Conservation (phyloP, 2,797 vertebrate genomes). For the Acomys russatus region DNA sequence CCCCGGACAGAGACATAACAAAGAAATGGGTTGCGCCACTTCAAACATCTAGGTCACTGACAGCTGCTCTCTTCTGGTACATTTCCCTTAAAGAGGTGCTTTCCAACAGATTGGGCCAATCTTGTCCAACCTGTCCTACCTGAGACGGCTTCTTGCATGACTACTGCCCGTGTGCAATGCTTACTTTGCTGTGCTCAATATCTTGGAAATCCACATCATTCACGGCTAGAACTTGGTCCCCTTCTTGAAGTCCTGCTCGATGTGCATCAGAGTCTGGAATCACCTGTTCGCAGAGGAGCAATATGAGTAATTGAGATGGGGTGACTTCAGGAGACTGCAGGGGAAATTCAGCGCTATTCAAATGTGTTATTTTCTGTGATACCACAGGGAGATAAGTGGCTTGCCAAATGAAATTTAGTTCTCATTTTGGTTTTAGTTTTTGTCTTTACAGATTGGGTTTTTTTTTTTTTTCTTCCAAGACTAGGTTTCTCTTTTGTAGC, state of each 20-base stretch:
- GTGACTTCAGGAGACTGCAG: conserved; percentile 45
- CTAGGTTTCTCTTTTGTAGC: background rate
- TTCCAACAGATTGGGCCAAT: conserved; percentile 32
- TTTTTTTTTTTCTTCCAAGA: background rate
- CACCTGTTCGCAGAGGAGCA: conserved; percentile 89
- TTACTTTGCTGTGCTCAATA: conserved; percentile 98
- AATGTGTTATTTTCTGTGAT: conserved; percentile 4
- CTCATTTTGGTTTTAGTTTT: background rate
- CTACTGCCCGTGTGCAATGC: conserved; percentile 54
- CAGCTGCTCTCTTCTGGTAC: background rate
- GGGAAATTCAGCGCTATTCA: conserved; percentile 41
- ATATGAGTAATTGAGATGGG: background rate
- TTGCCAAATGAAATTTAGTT: conserved; percentile 22
- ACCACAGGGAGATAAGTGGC: background rate
- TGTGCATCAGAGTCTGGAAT: conserved; percentile 98
- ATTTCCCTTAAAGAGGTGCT: conserved; percentile 34
- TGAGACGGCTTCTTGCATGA: conserved; percentile 20
- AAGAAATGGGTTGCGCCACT: conserved; percentile 27
- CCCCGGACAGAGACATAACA: conserved; percentile 4
- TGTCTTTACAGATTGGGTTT: background rate
- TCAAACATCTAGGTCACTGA: conserved; percentile 35
- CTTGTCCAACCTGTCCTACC: conserved; percentile 46
- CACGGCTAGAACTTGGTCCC: conserved; percentile 98
- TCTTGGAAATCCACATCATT: conserved; percentile 99
- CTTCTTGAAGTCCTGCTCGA: conserved; percentile 97